phyloP scores from a whole-genome alignment of 1,140 invertebrate genomes.

The Steinernema feltiae region DNA sequence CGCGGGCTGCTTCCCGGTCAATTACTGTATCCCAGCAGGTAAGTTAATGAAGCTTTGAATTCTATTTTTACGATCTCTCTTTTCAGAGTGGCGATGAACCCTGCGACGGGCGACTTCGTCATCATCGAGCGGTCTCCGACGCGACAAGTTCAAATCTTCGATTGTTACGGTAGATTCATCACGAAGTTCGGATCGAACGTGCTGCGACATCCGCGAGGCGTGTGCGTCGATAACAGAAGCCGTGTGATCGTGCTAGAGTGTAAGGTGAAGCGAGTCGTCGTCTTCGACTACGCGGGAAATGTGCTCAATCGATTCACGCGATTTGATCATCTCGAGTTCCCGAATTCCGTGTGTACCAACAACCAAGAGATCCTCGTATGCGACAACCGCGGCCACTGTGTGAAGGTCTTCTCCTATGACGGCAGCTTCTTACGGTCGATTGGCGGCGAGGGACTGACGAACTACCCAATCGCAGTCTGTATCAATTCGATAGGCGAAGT shows the following conservation, averaged over 20 bases:
- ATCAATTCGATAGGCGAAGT: conserved; percentile 85
- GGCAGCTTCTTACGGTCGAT: conserved; percentile 88
- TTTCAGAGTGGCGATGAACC: conserved; percentile 76
- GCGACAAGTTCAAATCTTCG: conserved; percentile 92
- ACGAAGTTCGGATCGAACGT: conserved; percentile 96
- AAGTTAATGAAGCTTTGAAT: neutral
- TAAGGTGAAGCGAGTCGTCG: conserved; percentile 91
- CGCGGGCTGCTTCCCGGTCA: conserved; percentile 83
- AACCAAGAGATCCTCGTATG: conserved; percentile 97
- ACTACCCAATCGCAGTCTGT: conserved; percentile 94
- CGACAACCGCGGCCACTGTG: conserved; percentile 95
- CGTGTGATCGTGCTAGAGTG: conserved; percentile 95
- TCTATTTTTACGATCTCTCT: neutral
- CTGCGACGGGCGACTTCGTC: conserved; percentile 90
- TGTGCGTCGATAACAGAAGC: conserved; percentile 91
- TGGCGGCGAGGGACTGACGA: conserved; percentile 91
- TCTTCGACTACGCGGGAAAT: conserved; percentile 90
- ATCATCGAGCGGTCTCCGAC: conserved; percentile 93
- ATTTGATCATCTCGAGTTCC: conserved; percentile 93
- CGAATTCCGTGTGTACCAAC: conserved; percentile 95
- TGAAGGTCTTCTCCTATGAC: conserved; percentile 96
- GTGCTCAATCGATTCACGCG: conserved; percentile 93
- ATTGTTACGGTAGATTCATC: conserved; percentile 94
- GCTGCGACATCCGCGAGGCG: conserved; percentile 87
- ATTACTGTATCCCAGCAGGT: conserved; percentile 79